phyloP scores from a whole-genome alignment of 1,140 invertebrate species.

The Wasmannia auropunctata region DNA sequence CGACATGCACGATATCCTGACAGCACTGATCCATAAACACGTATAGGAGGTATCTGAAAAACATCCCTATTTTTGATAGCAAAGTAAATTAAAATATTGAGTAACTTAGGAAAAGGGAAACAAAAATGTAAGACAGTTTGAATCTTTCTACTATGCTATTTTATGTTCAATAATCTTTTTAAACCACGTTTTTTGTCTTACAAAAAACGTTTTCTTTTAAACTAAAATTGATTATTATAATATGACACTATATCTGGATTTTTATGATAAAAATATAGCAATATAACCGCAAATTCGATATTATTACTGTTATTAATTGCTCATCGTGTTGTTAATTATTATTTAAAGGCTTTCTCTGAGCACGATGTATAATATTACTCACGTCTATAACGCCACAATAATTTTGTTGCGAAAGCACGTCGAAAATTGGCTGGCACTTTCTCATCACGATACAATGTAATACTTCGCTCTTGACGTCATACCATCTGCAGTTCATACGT shows the following conservation, averaged over 20 bases:
- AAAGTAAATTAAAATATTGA: background rate
- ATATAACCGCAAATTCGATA: background rate
- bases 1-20: slow-evolving; percentile 30
- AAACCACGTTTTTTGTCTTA: background rate
- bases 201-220: background rate
- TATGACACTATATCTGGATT: background rate
- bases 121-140: background rate
- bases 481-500: slow-evolving; percentile 13
- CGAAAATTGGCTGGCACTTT: slow-evolving; percentile 24
- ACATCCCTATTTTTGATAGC: background rate
- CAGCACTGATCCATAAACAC: slow-evolving; percentile 20
- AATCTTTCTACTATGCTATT: background rate
- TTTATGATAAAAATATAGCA: background rate
- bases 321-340: background rate
- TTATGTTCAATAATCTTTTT: background rate
- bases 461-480: slow-evolving; percentile 35
- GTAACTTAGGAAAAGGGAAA: background rate
- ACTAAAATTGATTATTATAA: background rate
- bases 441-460: slow-evolving; percentile 9
- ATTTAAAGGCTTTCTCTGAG: background rate
- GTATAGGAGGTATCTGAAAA: too few species aligned
- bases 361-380: too few species aligned
- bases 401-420: background rate
- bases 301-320: background rate
- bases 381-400: background rate